Evolutionary conservation across 1,140 invertebrate species (phyloP), one percentile per base, ranked within the genome.

Genomic region (Trachymyrmex septentrionalis): DNA sequence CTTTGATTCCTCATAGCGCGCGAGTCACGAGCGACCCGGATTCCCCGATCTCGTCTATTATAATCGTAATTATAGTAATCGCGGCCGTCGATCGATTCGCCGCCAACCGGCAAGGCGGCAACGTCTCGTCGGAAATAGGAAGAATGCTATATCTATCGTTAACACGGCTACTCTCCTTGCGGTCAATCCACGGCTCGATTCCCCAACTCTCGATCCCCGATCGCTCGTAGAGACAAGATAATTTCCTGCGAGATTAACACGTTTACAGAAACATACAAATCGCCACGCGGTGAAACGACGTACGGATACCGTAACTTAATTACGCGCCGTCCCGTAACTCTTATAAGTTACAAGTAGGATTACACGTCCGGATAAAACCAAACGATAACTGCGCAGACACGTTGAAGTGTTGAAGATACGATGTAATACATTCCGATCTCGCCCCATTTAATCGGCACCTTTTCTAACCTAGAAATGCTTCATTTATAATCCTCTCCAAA

Each of bases 1-100:
- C 53, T 44, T 21, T 4, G 76, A 78, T 53, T 78, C 76, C 44
- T 66, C 61, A 21, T 14, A 50, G 19, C 59, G 59, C 59, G 59
- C 59, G 76, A 78, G 61, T 78, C 76, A 78, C 76, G 59, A 77
- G 59, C 59, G 59, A 66, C 61, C 61, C 34, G 76, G 44, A 78
- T 78, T 64, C 76, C n/a, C 44, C 75, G 61, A 66, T 67, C 76
- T 64, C 75, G 38, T 78, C 38, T 38, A 34, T 80, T 78, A 78
- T 66, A 78, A 78, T 78, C 44, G 44, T 34, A 67, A 80, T 80
- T 67, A 67, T 24, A 66, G 44, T 66, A 66, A 66, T 66, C 38
- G 34, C 30, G 30, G 55, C 19, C n/a, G 72, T 44, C 72, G 55
- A 30, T 55, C 72, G 72, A 24, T 24, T 44, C 24, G 24, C 69